Conservation (phyloP, 2,113 vertebrate genomes). For the Crotalus tigris region DNA sequence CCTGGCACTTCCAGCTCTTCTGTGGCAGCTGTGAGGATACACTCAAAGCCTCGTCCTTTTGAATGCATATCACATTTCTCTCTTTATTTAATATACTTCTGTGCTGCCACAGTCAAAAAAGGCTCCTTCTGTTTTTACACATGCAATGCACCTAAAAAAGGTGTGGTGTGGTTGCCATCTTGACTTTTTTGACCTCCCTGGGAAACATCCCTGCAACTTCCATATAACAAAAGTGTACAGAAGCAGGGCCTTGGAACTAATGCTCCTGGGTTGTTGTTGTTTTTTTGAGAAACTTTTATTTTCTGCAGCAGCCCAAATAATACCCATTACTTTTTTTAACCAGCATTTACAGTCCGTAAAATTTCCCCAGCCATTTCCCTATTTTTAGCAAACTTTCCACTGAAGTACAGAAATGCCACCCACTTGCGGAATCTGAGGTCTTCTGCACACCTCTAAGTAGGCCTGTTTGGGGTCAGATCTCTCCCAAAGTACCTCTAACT, state of each 20-base stretch:
- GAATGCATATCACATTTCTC: not conserved
- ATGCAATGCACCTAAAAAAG: not conserved
- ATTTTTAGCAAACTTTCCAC: not conserved
- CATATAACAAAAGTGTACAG: not conserved
- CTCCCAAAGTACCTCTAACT: not conserved
- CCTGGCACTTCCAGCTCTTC: not conserved
- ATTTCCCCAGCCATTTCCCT: not conserved
- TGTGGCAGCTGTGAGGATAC: not conserved
- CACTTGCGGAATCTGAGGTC: not conserved
- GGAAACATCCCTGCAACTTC: not conserved
- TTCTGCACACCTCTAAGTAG: not conserved
- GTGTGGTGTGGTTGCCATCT: not conserved
- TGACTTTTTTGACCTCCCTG: not conserved
- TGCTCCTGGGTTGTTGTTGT: not conserved
- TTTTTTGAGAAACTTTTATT: not conserved
- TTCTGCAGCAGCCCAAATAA: not conserved
- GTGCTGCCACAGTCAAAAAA: not conserved
- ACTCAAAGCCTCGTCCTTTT: not conserved
- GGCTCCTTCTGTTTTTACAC: not conserved
- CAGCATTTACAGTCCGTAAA: not conserved
- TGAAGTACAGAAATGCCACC: not conserved
- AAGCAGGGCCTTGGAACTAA: not conserved
- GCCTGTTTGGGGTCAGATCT: not conserved
- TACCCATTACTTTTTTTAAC: not conserved
- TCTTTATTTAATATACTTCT: not conserved